Evolutionary conservation across 1,140 invertebrate genomes (phyloP).

Genomic region (Chelonus insularis): DNA sequence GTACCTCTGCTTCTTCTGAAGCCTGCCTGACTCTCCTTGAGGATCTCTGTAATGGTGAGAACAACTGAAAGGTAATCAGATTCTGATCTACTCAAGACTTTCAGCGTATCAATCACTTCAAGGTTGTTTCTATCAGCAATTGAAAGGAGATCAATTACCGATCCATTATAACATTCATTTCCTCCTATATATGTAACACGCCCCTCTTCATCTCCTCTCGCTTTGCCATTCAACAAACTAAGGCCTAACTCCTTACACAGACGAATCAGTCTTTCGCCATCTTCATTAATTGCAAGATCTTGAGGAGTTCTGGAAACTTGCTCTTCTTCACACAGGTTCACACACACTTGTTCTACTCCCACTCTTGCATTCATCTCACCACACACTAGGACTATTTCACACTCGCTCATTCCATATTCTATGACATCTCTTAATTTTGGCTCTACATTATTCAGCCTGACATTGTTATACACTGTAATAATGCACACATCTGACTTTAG

Average conservation of each 20-base stretch:
- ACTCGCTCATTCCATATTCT: slow-evolving; percentile 8
- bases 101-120: not conserved
- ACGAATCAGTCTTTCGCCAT: slow-evolving; percentile 23
- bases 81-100: not conserved
- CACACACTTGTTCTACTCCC: not conserved
- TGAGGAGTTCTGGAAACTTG: not conserved
- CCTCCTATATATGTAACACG: slow-evolving; percentile 12
- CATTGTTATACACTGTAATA: slow-evolving; percentile 16
- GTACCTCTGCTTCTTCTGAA: not conserved
- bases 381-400: not conserved
- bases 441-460: slow-evolving; percentile 4
- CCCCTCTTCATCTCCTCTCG: not conserved
- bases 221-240: not conserved
- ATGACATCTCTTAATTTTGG: slow-evolving; percentile 9
- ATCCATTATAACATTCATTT: not conserved
- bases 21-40: not conserved
- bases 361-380: slow-evolving; percentile 27
- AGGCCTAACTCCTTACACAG: slow-evolving; percentile 1
- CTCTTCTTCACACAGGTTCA: not conserved
- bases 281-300: slow-evolving; percentile 13
- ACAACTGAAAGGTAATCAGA: slow-evolving; percentile 22
- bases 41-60: too few relatives aligned
- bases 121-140: not conserved
- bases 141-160: slow-evolving; percentile 14
- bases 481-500: not conserved